Percentiles rank a stretch among this genome's conserved stretches.
These are phyloP conservation scores for Bembecia ichneumoniformis DNA, from an alignment of 2,888 invertebrate species.

Conservation along the genomic window DNA sequence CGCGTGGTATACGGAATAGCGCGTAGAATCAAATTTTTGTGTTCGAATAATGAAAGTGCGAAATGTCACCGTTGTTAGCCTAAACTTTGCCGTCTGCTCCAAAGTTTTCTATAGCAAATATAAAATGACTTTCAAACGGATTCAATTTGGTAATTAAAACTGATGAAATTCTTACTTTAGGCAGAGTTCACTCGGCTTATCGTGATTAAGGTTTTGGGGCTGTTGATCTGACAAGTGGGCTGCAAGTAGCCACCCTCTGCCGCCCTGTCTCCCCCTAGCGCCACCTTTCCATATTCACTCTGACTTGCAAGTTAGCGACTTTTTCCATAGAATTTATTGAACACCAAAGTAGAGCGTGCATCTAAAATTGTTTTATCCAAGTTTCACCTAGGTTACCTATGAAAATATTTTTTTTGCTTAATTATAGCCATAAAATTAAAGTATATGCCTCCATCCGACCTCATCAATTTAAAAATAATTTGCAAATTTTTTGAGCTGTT, in stretches of 20 bases:
- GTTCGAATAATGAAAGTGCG: background rate
- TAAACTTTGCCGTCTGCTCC: background rate
- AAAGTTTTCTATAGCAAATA: background rate
- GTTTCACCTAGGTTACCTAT: too few relatives aligned
- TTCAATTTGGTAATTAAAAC: constrained; percentile 40
- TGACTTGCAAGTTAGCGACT: constrained; percentile 43
- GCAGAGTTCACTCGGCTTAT: constrained; percentile 33
- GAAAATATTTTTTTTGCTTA: too few relatives aligned
- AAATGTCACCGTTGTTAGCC: background rate
- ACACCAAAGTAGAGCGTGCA: constrained; percentile 18
- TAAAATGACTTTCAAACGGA: constrained; percentile 1
- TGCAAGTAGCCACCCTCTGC: constrained; percentile 16
- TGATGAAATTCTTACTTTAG: constrained; percentile 9
- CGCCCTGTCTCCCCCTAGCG: constrained; percentile 26
- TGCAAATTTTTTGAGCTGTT: too few relatives aligned
- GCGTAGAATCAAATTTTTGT: background rate
- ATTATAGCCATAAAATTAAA: too few relatives aligned
- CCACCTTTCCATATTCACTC: constrained; percentile 9
- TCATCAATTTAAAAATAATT: too few relatives aligned
- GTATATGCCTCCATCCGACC: too few relatives aligned
- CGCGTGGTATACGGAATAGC: too few relatives aligned
- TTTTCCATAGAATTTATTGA: constrained; percentile 41
- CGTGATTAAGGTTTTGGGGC: constrained; percentile 59
- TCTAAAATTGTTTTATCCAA: too few relatives aligned
- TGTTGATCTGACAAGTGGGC: constrained; percentile 57